Base-by-base conservation (phyloP, 1,140 invertebrate species). In the Papilio polyxenes region DNA sequence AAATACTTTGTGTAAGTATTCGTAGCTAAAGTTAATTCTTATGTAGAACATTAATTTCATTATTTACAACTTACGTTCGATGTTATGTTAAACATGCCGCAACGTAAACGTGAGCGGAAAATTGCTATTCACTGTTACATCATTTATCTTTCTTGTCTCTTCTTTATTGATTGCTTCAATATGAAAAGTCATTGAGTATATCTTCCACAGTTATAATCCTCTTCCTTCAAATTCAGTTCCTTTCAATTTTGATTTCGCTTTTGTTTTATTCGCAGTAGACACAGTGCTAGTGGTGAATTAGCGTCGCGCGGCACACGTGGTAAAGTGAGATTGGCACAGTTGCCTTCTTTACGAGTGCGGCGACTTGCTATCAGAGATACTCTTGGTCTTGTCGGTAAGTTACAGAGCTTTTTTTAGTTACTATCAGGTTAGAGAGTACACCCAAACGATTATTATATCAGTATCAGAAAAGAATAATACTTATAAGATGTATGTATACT, bases 361-460 rank as follows among this genome's bases (percentile, higher is more conserved):
- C 90, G 96, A 83, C 95, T 95, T 13, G 95, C 95, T 17, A 94
- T 95, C 53, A 92, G 93, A 75, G 94, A 94, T 76, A 88, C 89
- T 13, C 85, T 96, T 62, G 95, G 95, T 82, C 86, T 96, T 72
- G 93, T 95, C 83, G 95, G 95, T 96, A 92, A 88, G 87, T 82
- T 80, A 56, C 15, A 17, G 15, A 5, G 82, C 23, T 31, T 78
- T 74, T 78, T 75, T 81, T 44, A 44, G 40, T 59, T 72, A 81
- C 82, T 85, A 82, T 81, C 48, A 81, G 40, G 17, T 13, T 31
- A 8, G 17, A 59, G 59, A 59, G 15, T 59, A 59, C 17, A 13
- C 10, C 62, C 15, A 53, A 31, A 31, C 10, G 23, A 10, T 0
- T 59, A 65, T 31, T 31, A 17, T 2, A 31, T 65, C 59, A 23